Base-by-base conservation (phyloP, 2,113 vertebrate species). In the Lanius ludovicianus region DNA sequence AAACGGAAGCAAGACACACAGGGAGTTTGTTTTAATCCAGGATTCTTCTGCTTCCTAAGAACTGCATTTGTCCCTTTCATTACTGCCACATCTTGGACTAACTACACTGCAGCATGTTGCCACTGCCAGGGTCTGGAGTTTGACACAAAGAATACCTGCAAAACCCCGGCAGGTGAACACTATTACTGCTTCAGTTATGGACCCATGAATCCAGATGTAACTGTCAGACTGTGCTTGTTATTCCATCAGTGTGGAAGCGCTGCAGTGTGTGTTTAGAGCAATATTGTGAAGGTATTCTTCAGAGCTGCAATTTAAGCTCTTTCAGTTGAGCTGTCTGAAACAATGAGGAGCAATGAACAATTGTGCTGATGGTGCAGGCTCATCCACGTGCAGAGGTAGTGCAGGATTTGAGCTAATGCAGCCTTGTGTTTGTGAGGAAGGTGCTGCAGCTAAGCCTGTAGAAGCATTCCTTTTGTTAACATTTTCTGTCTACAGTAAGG, bases 401-500 rank as follows among this genome's bases (percentile, higher is more conserved):
- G 0, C 60, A 68, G 86, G 47, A 23, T 78, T 87, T 55, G 60
- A 81, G 91, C 47, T 85, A 63, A 37, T 2, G 27, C 90, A 84
- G 68, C 55, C 44, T 37, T 15, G 23, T 46, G 47, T 74, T 86
- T 71, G 77, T 0, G 2, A 76, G 64, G 39, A 93, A 64, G 56
- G 73, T 81, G 89, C 80, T 5, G 5, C 73, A 92, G 91, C 57
- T 84, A 60, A 87, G 93, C 89, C 82, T 73, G 56, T 84, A 15
- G 77, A 73, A 95, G 62, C 81, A 65, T 87, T 92, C 57, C 81
- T 95, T 96, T 82, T 95, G 91, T 91, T 95, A 95, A 82, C 89
- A 53, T 68, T 57, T 39, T 95, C 73, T 78, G 49, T 90, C 93
- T 95, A 69, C 76, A 56, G 86, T 92, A 91, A 89, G 91, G 86